These are phyloP conservation scores for Antennarius maculatus DNA, from an alignment of 2,797 vertebrate genomes.

Conservation along the genomic window DNA sequence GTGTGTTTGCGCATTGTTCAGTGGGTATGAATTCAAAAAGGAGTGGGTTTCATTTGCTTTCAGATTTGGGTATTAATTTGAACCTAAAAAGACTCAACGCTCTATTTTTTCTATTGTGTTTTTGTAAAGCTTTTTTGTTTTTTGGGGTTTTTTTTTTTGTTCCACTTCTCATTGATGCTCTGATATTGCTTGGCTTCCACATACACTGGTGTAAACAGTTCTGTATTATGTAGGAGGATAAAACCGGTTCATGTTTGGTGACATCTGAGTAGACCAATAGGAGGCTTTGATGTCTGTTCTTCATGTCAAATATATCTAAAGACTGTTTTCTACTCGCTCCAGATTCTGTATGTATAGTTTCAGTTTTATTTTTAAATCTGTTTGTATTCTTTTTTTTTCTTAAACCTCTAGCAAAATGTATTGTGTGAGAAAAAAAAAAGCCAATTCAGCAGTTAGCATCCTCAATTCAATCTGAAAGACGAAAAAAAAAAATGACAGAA, in stretches of 20 bases:
- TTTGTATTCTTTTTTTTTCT: conserved; percentile 14
- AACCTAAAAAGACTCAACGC: conserved; percentile 59
- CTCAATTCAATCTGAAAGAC: conserved; percentile 45
- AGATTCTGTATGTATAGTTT: conserved; percentile 43
- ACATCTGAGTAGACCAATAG: background rate
- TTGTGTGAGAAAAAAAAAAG: conserved; percentile 38
- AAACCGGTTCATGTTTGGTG: background rate
- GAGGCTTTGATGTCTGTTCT: conserved; percentile 41
- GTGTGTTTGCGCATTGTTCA: conserved; percentile 45
- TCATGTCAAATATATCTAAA: conserved; percentile 57
- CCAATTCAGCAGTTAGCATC: conserved; percentile 37
- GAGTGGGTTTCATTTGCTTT: conserved; percentile 56
- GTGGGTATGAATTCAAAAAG: conserved; percentile 44
- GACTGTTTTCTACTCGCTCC: conserved; percentile 60
- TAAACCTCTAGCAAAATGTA: conserved; percentile 25
- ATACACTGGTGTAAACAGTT: conserved; percentile 17
- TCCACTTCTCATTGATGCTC: conserved; percentile 30
- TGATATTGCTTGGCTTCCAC: conserved; percentile 24
- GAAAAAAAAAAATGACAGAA: conserved; percentile 11
- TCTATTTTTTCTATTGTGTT: conserved; percentile 72
- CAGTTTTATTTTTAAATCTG: conserved; percentile 22
- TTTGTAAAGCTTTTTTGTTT: conserved; percentile 55
- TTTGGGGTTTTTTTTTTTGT: conserved; percentile 14
- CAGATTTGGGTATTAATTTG: conserved; percentile 70
- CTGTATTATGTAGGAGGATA: conserved; percentile 19